Percentiles rank a stretch among this genome's conserved stretches.
Evolutionary conservation across 2,888 invertebrate genomes (phyloP).

Genomic region (Dioctria linearis): DNA sequence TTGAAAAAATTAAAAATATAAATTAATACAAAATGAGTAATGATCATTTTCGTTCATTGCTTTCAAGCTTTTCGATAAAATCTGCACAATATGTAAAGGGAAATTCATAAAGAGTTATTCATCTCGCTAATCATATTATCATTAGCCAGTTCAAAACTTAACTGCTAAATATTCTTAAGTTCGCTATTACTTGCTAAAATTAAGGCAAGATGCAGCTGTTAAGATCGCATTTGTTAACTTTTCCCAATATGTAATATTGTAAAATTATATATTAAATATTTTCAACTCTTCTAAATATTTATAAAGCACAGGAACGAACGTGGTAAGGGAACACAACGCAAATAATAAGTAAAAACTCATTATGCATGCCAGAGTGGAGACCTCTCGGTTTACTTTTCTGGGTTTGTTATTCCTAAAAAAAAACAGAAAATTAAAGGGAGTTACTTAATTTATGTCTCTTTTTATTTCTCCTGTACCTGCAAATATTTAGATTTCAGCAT

Average conservation of each 20-base stretch:
- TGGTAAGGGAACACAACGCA: background rate
- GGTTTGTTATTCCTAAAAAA: conserved; percentile 12
- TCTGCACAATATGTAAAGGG: no score
- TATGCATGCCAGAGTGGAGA: conserved; percentile 53
- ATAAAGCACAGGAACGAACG: conserved; percentile 11
- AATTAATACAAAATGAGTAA: no score
- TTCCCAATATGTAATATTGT: background rate
- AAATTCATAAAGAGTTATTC: no score
- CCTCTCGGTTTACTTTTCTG: conserved; percentile 16
- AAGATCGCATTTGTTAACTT: conserved; percentile 6
- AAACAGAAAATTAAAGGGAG: conserved; percentile 19
- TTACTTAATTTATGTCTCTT: conserved; percentile 36
- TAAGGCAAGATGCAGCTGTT: background rate
- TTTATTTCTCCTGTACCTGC: conserved; percentile 29
- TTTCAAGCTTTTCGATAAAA: no score
- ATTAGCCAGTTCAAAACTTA: no score
- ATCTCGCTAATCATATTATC: no score
- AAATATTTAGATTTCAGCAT: conserved; percentile 68
- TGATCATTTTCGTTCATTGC: no score
- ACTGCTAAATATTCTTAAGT: no score
- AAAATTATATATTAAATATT: conserved; percentile 11
- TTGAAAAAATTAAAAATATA: no score
- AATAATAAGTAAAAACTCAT: conserved; percentile 25
- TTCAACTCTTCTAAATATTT: conserved; percentile 6
- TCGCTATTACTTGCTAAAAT: background rate